Evolutionary conservation across 1,140 invertebrate species (phyloP), one percentile per base, ranked within the genome.

Genomic region (Lerema accius): DNA sequence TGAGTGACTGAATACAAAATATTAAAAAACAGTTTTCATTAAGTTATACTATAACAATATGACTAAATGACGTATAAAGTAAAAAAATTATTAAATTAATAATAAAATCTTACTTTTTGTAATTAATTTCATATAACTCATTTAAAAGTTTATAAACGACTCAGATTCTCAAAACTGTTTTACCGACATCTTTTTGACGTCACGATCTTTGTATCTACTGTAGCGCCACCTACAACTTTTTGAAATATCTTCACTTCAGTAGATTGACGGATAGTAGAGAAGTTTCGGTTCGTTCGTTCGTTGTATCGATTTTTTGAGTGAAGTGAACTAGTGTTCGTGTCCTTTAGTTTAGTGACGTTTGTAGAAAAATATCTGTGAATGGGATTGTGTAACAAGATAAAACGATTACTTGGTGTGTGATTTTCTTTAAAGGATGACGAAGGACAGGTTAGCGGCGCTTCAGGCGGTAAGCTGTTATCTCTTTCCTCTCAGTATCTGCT

Each of bases 381-480:
- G 94, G 94, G 94, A 95, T 94, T 94, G 93, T 93, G 92, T 93
- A 93, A 91, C 91, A 90, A 92, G 91, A 90, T 86, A 89, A 91
- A 91, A 92, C 86, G 88, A 91, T 90, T 91, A 89, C 84, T 91
- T 91, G 90, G 91, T 92, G 92, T 92, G 93, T 92, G 91, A 91
- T 91, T 90, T 85, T 88, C 85, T 92, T 88, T 91, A 92, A 92
- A 95, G 93, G 92, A 98, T 98, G 97, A 98, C 97, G 91, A 99
- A 98, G 94, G 97, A 99, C 94, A 97, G 97, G 95, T 96, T 99
- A 94, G 96, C 97, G 93, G 97, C 97, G 89, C 94, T 98, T 78
- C 96, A 97, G 94, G 97, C 97, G 94, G 96, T 97, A 94, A 95
- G 95, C 93, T 82, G 75, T 78, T 50, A 50, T 50, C 78, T 72